A percentile compares a stretch with the other conserved stretches of the same genome.
Evolutionary conservation across 2,797 vertebrate species (phyloP).

Genomic region (Acomys russatus): DNA sequence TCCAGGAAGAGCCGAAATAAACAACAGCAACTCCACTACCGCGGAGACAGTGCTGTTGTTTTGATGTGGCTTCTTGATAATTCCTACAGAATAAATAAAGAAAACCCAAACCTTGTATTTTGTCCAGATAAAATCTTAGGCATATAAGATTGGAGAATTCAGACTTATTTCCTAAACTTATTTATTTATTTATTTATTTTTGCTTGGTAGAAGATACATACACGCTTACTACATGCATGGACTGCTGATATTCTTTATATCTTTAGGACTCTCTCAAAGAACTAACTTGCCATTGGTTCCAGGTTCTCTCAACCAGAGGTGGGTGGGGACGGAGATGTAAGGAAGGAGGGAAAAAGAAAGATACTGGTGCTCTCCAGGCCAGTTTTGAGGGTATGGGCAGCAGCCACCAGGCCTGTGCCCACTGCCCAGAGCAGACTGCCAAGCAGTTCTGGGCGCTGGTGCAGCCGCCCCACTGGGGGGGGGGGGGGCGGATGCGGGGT

Average conservation of each 20-base stretch:
- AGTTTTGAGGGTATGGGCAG: background rate
- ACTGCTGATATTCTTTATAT: constrained; percentile 65
- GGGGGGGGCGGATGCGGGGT: too few species aligned
- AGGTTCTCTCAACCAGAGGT: background rate
- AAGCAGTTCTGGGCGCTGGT: accelerated
- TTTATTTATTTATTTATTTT: constrained; percentile 87
- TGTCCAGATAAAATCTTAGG: constrained; percentile 95
- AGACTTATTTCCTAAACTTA: constrained; percentile 92
- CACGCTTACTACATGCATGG: background rate
- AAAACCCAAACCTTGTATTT: constrained; percentile 93
- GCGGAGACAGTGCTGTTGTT: constrained; percentile 97
- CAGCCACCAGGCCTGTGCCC: background rate
- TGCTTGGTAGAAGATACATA: constrained; percentile 87
- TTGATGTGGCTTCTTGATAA: constrained; percentile 96
- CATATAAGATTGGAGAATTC: constrained; percentile 93
- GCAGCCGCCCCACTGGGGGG: accelerated
- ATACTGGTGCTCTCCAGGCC: background rate
- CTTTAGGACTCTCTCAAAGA: constrained; percentile 75
- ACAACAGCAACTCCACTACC: constrained; percentile 97
- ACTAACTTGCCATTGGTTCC: constrained; percentile 58
- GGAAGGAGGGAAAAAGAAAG: too few species aligned
- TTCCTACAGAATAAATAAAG: constrained; percentile 90
- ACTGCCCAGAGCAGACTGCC: background rate
- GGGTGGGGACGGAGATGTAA: too few species aligned
- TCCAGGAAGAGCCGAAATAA: constrained; percentile 98